phyloP scores from a whole-genome alignment of 1,140 invertebrate species.

The Plectus sambesii region DNA sequence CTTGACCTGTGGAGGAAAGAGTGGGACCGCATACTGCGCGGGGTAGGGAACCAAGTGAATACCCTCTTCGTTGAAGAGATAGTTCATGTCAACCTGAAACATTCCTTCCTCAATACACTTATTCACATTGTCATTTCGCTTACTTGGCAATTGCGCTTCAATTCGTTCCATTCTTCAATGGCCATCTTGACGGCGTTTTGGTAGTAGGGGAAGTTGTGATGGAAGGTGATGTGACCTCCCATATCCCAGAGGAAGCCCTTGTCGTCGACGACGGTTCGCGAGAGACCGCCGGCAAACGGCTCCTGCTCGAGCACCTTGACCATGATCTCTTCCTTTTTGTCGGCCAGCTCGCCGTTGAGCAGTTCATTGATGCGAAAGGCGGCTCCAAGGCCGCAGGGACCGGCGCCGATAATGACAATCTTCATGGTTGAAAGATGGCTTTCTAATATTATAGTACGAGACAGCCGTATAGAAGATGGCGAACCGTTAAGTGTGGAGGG shows the following conservation, averaged over 20 bases:
- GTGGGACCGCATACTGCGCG: constrained; percentile 43
- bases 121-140: constrained; percentile 38
- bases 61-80: constrained; percentile 34
- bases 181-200: constrained; percentile 45
- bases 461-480: no score
- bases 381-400: constrained; percentile 31
- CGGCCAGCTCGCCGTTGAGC: constrained; percentile 15
- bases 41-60: constrained; percentile 44
- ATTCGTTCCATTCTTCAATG: constrained; percentile 46
- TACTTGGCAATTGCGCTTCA: no score
- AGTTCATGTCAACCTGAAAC: constrained; percentile 41
- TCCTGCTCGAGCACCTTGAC: constrained; percentile 30
- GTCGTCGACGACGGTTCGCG: constrained; percentile 39
- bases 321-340: constrained; percentile 15
- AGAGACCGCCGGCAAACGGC: constrained; percentile 36
- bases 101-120: background rate
- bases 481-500: no score
- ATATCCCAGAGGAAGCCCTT: constrained; percentile 46
- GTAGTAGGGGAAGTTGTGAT: constrained; percentile 44
- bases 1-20: constrained; percentile 44
- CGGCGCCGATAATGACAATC: constrained; percentile 33
- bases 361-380: constrained; percentile 34
- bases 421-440: constrained; percentile 25
- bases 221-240: constrained; percentile 45
- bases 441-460: no score